These are phyloP conservation scores for Heliconius ismenius DNA, from an alignment of 2,888 invertebrate genomes.

Conservation along the genomic window DNA sequence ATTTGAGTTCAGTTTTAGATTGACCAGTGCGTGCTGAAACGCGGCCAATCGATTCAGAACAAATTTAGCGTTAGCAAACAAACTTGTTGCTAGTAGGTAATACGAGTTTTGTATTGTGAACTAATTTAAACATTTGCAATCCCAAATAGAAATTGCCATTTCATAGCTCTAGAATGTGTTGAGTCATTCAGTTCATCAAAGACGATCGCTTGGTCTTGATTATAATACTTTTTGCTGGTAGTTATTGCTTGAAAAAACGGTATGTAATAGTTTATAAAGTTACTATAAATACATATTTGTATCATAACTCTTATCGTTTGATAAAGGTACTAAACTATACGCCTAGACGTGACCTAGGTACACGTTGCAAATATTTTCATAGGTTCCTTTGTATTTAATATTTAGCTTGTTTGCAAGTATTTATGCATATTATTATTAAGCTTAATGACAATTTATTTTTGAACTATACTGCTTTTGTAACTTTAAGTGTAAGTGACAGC, in stretches of 20 bases:
- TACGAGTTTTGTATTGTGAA: conserved; percentile 41
- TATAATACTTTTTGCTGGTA: background rate
- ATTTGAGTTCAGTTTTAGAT: conserved; percentile 54
- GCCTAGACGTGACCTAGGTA: background rate
- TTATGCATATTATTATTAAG: conserved; percentile 25
- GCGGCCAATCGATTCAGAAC: conserved; percentile 71
- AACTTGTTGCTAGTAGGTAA: conserved; percentile 36
- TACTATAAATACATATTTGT: background rate
- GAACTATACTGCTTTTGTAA: conserved; percentile 45
- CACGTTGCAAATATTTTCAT: background rate
- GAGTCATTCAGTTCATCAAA: conserved; percentile 60
- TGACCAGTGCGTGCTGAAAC: conserved; percentile 73
- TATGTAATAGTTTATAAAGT: background rate
- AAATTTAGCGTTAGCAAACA: conserved; percentile 68
- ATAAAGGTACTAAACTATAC: background rate
- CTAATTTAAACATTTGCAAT: conserved; percentile 45
- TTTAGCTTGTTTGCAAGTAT: background rate
- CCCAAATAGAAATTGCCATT: conserved; percentile 58
- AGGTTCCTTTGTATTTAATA: background rate
- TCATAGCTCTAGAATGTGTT: conserved; percentile 50
- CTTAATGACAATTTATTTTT: conserved; percentile 48
- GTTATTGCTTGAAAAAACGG: background rate
- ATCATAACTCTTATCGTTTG: background rate
- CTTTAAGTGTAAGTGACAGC: conserved; percentile 58
- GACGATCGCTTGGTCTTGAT: conserved; percentile 42